Base-by-base conservation (phyloP, 2,888 invertebrate genomes). In the Drosophila mimica region DNA sequence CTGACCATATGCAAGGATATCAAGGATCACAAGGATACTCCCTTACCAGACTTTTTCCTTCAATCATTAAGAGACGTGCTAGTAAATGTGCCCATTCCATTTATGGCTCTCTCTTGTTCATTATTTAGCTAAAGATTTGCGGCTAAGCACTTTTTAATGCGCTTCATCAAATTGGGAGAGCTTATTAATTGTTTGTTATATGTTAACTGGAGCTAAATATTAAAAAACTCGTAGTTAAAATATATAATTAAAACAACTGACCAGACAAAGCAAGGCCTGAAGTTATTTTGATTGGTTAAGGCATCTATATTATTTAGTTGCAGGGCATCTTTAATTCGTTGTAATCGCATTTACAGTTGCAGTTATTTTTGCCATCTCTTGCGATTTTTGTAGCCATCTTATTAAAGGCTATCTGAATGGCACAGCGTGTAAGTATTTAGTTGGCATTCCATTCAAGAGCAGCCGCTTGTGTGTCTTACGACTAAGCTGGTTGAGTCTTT, bases 291-390 rank as follows among this genome's bases (percentile, higher is more conserved):
- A 11, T 43, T 20, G 20, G 1, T 43, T 11, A 34, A 34, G 0
- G 5, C 13, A 34, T 13, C 13, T 2, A 34, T 13, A 0, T 43
- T 20, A 15, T 2, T 15, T 2, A 28, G 2, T 25, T 8, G 46
- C 15, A 75, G 75, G 5, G 25, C 28, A 70, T 51, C 11, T 25
- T 5, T 0, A 13, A 7, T 53, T 52, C 33, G 34, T 4, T 38
- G 25, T 36, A 8, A 30, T 31, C 28, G 0, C 28, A 57, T 53
- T 31, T 2, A 6, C 0, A 6, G 25, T 25, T n/a, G n/a, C n/a
- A n/a, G n/a, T n/a, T 64, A 58, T 70, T 79, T 83, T 69, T 84
- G 85, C 88, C 69, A 67, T 58, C 73, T 79, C 60, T 67, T 71
- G 88, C 74, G 58, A 56, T 84, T 82, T 81, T 57, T 68, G 51